These are phyloP conservation scores for Merops nubicus DNA, from an alignment of 2,113 vertebrate genomes.

Conservation along the genomic window DNA sequence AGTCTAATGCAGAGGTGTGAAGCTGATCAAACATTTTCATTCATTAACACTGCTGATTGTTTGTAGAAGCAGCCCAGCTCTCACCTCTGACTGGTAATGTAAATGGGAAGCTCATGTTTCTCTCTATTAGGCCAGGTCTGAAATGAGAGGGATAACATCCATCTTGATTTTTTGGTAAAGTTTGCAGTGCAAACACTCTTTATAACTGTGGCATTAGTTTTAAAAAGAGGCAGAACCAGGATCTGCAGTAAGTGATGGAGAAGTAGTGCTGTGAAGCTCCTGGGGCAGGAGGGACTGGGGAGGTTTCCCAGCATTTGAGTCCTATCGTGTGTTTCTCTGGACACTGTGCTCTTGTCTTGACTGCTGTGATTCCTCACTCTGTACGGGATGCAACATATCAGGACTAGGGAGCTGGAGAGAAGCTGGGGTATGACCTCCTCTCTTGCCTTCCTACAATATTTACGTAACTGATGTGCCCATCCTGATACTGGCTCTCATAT, in stretches of 20 bases:
- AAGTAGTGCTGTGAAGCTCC: background rate
- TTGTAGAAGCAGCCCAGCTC: background rate
- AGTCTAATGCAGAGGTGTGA: background rate
- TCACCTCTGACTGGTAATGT: background rate
- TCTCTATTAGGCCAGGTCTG: background rate
- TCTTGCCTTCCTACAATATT: background rate
- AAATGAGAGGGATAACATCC: background rate
- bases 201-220: background rate
- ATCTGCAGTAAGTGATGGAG: background rate
- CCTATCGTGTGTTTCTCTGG: background rate
- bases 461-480: background rate
- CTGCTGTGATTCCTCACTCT: background rate
- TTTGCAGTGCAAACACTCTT: background rate
- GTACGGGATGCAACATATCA: background rate
- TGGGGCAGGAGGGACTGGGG: background rate
- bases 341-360: rapidly evolving
- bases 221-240: background rate
- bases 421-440: background rate
- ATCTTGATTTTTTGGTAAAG: background rate
- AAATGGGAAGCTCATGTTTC: background rate
- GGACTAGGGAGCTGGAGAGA: background rate
- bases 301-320: background rate
- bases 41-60: background rate
- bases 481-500: background rate
- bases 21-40: background rate